A percentile compares a stretch with the other conserved stretches of the same genome.
Conservation (phyloP, 2,888 invertebrate species). For the Pollenia labialis region DNA sequence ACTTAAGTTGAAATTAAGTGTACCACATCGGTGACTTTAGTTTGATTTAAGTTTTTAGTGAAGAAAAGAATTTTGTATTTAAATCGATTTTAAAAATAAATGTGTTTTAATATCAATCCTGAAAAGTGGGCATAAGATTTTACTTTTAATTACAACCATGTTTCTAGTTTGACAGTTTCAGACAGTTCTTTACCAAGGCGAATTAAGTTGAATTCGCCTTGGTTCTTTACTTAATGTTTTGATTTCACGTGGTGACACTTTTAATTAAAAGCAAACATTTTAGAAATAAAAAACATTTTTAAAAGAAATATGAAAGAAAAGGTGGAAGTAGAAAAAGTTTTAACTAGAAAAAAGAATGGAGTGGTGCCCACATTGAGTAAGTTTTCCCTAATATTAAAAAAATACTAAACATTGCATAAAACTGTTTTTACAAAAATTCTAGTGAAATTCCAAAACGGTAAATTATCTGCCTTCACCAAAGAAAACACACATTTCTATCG, state of each 20-base stretch:
- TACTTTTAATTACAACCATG: conserved; percentile 36
- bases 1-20: too few relatives aligned
- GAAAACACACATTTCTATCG: conserved; percentile 75
- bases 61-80: too few relatives aligned
- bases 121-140: too few relatives aligned
- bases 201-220: too few relatives aligned
- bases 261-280: conserved; percentile 18
- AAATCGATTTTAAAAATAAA: too few relatives aligned
- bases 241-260: conserved; percentile 47
- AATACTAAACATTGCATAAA: too few relatives aligned
- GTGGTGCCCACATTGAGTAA: conserved; percentile 79
- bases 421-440: not conserved
- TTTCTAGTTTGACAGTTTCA: not conserved
- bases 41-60: too few relatives aligned
- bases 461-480: conserved; percentile 74
- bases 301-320: conserved; percentile 77
- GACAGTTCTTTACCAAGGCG: too few relatives aligned
- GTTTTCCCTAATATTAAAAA: conserved; percentile 38
- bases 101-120: too few relatives aligned
- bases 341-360: conserved; percentile 61
- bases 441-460: conserved; percentile 83
- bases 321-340: conserved; percentile 76
- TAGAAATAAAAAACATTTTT: conserved; percentile 13
- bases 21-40: too few relatives aligned
- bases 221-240: not conserved